Evolutionary conservation across 2,888 invertebrate species (phyloP).

Genomic region (Drosophila leonis): DNA sequence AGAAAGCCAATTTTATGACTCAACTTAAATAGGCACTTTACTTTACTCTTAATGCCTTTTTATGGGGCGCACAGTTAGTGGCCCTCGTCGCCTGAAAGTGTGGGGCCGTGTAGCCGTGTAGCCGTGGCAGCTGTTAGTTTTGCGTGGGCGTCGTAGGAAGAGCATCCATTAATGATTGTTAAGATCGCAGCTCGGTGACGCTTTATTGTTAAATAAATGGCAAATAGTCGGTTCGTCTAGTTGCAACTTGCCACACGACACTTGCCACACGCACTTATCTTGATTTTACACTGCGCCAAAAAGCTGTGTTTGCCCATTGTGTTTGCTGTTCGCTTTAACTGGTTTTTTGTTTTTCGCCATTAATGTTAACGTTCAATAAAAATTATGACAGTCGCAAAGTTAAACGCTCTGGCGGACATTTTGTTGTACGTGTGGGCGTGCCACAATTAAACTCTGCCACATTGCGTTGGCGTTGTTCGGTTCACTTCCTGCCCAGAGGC

Average conservation of each 20-base stretch:
- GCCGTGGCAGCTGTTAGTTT: constrained; percentile 38
- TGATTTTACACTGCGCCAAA: constrained; percentile 69
- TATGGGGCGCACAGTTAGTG: constrained; percentile 67
- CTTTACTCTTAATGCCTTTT: constrained; percentile 81
- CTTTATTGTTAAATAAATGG: constrained; percentile 81
- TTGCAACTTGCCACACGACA: constrained; percentile 43
- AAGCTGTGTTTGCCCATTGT: constrained; percentile 37
- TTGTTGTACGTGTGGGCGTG: constrained; percentile 52
- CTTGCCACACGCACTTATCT: constrained; percentile 65
- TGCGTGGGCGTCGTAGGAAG: neutral
- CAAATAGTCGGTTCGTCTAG: constrained; percentile 62
- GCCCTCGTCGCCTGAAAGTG: constrained; percentile 13
- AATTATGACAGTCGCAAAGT: constrained; percentile 80
- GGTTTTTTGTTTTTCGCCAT: neutral
- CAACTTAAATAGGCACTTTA: constrained; percentile 82
- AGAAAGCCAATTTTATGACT: constrained; percentile 82
- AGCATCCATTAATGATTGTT: constrained; percentile 75
- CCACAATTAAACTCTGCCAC: constrained; percentile 62
- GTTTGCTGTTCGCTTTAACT: constrained; percentile 25
- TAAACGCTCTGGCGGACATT: constrained; percentile 70
- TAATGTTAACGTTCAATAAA: constrained; percentile 70
- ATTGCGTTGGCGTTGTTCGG: neutral
- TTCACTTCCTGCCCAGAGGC: constrained; percentile 56
- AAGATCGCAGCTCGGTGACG: constrained; percentile 48
- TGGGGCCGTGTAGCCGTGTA: neutral